Conservation (phyloP, 2,888 invertebrate species). For the Galerucella calmariensis region DNA sequence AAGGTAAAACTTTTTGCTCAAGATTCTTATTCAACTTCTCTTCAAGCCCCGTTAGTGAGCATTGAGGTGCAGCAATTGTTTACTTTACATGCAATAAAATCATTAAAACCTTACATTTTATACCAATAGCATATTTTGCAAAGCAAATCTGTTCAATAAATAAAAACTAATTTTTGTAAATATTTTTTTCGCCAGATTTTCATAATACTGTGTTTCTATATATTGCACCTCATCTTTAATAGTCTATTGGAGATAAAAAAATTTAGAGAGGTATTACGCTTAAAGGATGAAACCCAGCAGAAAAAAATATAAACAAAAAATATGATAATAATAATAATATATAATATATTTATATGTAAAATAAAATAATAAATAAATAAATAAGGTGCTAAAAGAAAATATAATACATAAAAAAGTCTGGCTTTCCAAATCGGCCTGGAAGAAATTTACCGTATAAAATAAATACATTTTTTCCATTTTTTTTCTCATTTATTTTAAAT, state of each 20-base stretch:
- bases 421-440: constrained; percentile 47
- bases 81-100: too few species aligned
- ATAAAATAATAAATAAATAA: constrained; percentile 49
- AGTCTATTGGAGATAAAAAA: constrained; percentile 33
- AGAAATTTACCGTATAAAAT: constrained; percentile 21
- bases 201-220: constrained; percentile 45
- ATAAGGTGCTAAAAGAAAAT: constrained; percentile 49
- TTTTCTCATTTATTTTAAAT: constrained; percentile 52
- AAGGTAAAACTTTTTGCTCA: too few species aligned
- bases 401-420: constrained; percentile 54
- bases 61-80: too few species aligned
- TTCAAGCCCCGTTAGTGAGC: too few species aligned
- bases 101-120: background rate
- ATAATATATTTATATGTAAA: background rate
- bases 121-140: constrained; percentile 13
- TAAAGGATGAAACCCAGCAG: constrained; percentile 23
- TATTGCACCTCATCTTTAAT: constrained; percentile 46
- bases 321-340: constrained; percentile 3
- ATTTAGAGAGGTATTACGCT: constrained; percentile 30
- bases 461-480: constrained; percentile 29
- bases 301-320: constrained; percentile 43
- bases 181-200: constrained; percentile 32
- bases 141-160: constrained; percentile 17
- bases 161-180: constrained; percentile 20
- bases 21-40: too few species aligned